Percentiles rank a stretch among this genome's conserved stretches.
Evolutionary conservation across 2,113 vertebrate genomes (phyloP).

Genomic region (Pelecanus crispus): DNA sequence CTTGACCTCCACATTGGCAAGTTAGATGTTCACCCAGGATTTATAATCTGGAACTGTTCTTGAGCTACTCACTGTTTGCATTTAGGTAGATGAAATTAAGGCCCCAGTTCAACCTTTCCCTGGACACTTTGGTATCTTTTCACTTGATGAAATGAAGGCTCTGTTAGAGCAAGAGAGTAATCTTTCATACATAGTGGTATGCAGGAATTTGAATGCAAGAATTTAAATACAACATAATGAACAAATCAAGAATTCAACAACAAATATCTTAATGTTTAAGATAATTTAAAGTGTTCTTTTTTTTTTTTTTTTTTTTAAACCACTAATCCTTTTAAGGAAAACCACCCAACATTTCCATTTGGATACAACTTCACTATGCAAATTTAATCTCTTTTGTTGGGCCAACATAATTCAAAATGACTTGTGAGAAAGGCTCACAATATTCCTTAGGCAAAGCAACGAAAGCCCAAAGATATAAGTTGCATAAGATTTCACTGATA

Average conservation of each 20-base stretch:
- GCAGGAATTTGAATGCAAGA: neutral
- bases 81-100: neutral
- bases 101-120: neutral
- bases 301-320: neutral
- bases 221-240: neutral
- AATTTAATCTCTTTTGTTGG: neutral
- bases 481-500: slow-evolving; percentile 39
- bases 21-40: neutral
- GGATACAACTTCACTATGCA: neutral
- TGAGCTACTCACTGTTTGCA: neutral
- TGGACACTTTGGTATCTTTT: neutral
- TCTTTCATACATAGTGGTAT: neutral
- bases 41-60: neutral
- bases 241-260: neutral
- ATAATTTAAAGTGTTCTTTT: neutral
- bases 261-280: neutral
- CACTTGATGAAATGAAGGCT: neutral
- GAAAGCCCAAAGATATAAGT: slow-evolving; percentile 16
- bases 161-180: neutral
- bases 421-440: slow-evolving; percentile 2
- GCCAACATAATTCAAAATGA: neutral
- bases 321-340: neutral
- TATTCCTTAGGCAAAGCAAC: neutral
- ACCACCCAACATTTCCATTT: neutral
- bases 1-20: neutral